Base-by-base conservation (phyloP, 2,113 vertebrate genomes). In the Calyptommatus sinebrachiatus region DNA sequence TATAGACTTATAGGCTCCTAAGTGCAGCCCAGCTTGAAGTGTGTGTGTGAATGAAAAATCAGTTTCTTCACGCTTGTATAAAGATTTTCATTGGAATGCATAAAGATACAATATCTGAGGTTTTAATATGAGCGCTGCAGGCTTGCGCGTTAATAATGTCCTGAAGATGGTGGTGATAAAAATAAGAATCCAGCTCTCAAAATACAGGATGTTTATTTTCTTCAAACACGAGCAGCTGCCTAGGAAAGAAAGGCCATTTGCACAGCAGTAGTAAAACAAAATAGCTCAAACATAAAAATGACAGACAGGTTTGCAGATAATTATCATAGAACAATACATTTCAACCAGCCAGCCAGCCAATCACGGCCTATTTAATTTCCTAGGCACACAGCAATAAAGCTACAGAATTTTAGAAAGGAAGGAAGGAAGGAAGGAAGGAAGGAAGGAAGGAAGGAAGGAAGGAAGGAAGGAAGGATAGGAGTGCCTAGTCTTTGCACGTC, bases 191-290 rank as follows among this genome's bases (percentile, higher is more conserved):
- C 46, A 31, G 26, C 63, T 75, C 22, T 65, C 88, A 2, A 62
- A 84, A 63, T 8, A 41, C 35, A 60, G 12, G 8, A 12, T 8
- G 26, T 66, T 66, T 66, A 66, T 87, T 88, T 89, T 90, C 92
- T 91, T 90, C 82, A 88, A 90, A 90, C 92, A 87, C 86, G 80
- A 83, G 57, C 74, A 91, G 85, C 86, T 90, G 90, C 80, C 81
- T 68, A 88, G 72, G 84, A 75, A 86, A 90, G 48, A 57, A 87
- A 24, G 18, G 76, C 83, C 78, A 75, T 84, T 86, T 84, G 87
- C 89, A 90, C 6, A 1, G 86, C 26, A 0, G 76, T 61, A 83
- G 76, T 28, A 31, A 86, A 67, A 84, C 9, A 50, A 50, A 50
- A 50, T 14, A 86, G 46, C 83, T 72, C 31, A 86, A 78, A 80